Conservation (phyloP, 1,140 invertebrate species). For the Brachionus koreanus region DNA sequence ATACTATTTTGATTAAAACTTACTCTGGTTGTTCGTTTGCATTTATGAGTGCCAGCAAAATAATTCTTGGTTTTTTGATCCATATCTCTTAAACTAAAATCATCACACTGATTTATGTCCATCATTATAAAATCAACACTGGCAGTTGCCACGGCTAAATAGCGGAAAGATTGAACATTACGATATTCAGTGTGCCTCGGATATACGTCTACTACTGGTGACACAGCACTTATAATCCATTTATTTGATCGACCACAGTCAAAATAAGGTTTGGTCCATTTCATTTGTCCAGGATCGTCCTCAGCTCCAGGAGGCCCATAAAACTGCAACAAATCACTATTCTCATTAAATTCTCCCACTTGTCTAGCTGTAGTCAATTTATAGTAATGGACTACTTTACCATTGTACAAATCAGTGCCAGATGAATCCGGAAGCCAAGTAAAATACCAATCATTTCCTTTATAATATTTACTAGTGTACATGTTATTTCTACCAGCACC, state of each 20-base stretch:
- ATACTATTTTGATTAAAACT: slow-evolving; percentile 45
- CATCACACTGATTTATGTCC: slow-evolving; percentile 88
- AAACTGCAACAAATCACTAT: slow-evolving; percentile 47
- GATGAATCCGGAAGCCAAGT: slow-evolving; percentile 77
- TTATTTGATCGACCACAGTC: slow-evolving; percentile 91
- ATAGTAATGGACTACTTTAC: slow-evolving; percentile 35
- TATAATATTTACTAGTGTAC: slow-evolving; percentile 83
- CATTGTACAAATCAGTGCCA: slow-evolving; percentile 45
- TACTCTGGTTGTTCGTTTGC: slow-evolving; percentile 90
- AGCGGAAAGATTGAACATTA: slow-evolving; percentile 63
- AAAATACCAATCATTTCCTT: slow-evolving; percentile 82
- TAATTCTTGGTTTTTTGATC: slow-evolving; percentile 69
- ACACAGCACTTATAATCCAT: slow-evolving; percentile 86
- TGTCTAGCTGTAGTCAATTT: neutral
- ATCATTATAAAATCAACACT: slow-evolving; percentile 95
- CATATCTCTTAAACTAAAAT: slow-evolving; percentile 61
- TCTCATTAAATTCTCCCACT: slow-evolving; percentile 33
- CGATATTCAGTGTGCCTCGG: slow-evolving; percentile 76
- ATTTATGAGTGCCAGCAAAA: slow-evolving; percentile 83
- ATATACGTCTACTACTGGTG: slow-evolving; percentile 90
- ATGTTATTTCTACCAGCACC: slow-evolving; percentile 67
- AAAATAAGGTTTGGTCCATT: slow-evolving; percentile 90
- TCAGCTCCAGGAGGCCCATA: slow-evolving; percentile 54
- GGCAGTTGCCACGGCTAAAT: slow-evolving; percentile 82
- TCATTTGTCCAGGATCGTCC: slow-evolving; percentile 79